Evolutionary conservation across 2,888 invertebrate genomes (phyloP), one percentile per base, ranked within the genome.

Genomic region (Lathronympha strigana): DNA sequence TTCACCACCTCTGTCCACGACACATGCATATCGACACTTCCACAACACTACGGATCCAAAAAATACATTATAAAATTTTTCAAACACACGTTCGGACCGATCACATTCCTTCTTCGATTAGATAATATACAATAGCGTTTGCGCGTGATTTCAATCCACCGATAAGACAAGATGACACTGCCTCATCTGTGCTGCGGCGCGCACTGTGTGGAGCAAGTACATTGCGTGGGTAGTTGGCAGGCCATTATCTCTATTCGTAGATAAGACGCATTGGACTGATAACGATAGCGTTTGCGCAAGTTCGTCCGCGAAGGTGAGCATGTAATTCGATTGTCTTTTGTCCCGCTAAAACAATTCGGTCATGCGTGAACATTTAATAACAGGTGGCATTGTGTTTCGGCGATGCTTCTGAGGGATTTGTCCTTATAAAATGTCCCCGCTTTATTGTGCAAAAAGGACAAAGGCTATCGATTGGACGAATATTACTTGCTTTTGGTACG

Each of bases 91-190:
- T 71, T 50, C 71, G 63, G 67, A 69, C 69, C 74, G 74, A 72
- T 72, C 70, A 74, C 77, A 78, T 76, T 80, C 74, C 74, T 75
- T 77, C 71, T 68, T 58, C 71, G 78, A 80, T 80, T 72, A 78
- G 82, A 81, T 81, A 77, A 76, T 67, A 72, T 71, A 82, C 83
- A 86, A 84, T 85, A 72, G 78, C 73, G 75, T 69, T 75, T 73
- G 82, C 88, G 85, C 89, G 89, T 90, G 88, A 90, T 88, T 87
- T 81, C 71, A 73, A 72, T 74, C 67, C 72, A 77, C 84, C 81
- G 86, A 88, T 87, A 87, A 88, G 83, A 78, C 72, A 68, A 76
- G 76, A 73, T 75, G 69, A 68, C 76, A 75, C 75, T 78, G 72
- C 70, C 76, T 79, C 83, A 81, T 82, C 83, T 82, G 77, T 72